Percentiles rank a stretch among this genome's conserved stretches.
phyloP scores from a whole-genome alignment of 2,888 invertebrate species.

The Drosophila austrosaltans region DNA sequence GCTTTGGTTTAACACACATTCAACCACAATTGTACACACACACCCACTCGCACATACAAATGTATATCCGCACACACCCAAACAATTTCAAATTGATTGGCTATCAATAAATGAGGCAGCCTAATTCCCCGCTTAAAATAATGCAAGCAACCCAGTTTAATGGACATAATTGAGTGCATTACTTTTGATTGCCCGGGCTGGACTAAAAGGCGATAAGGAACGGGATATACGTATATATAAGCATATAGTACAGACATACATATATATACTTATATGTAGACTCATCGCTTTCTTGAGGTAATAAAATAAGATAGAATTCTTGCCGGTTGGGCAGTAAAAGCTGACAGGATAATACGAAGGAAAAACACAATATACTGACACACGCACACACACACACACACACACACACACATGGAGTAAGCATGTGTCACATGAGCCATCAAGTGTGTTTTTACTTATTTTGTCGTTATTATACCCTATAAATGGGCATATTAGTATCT shows the following conservation, averaged over 20 bases:
- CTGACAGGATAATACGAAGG: background rate
- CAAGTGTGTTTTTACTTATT: background rate
- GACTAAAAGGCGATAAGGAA: conserved; percentile 23
- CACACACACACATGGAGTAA: background rate
- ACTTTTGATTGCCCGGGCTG: conserved; percentile 62
- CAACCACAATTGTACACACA: background rate
- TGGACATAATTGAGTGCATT: conserved; percentile 74
- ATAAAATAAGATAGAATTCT: background rate
- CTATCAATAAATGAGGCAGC: conserved; percentile 33
- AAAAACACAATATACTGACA: background rate
- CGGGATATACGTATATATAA: background rate
- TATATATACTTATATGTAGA: background rate
- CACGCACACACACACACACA: background rate
- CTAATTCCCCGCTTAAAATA: conserved; percentile 15
- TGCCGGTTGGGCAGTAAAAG: conserved; percentile 3
- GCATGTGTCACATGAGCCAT: conserved; percentile 9
- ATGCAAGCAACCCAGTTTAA: conserved; percentile 45
- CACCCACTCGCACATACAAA: background rate
- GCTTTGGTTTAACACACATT: background rate
- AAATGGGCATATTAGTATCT: background rate
- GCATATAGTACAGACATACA: conserved; percentile 18
- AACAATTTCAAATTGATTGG: conserved; percentile 16
- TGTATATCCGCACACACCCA: background rate
- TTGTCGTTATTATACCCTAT: background rate
- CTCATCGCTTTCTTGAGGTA: conserved; percentile 12